Base-by-base conservation (phyloP, 1,140 invertebrate genomes). In the Drosophila trapezifrons region DNA sequence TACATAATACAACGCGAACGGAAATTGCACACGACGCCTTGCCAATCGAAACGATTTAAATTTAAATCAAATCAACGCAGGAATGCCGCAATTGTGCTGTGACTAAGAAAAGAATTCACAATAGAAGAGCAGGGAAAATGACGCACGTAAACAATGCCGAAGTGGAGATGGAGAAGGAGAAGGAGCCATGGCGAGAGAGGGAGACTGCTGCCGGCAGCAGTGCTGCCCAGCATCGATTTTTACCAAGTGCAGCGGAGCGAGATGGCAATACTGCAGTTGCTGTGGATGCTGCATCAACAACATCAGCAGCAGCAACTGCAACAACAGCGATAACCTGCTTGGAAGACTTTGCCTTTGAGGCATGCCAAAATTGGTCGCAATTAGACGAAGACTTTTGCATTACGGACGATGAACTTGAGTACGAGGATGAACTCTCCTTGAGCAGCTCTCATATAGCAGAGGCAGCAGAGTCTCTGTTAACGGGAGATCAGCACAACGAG, bases 81-180 rank as follows among this genome's bases (percentile, higher is more conserved):
- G 49, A 73, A 85, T 77, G 54, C 62, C 10, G 62, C 52, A 69
- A 37, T 57, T 49, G 45, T 42, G 27, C 22, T 38, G 74, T 74
- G 78, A 71, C 64, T 75, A 75, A 78, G 38, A 66, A 71, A 45
- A 63, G 22, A 66, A 51, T 63, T 29, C 29, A 13, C 37, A 66
- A 58, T 46, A 78, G 45, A 59, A 63, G 9, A 43, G 35, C 27
- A 42, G 7, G 5, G 17, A 49, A 75, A 64, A 90, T 89, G 85
- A 80, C 85, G 77, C 85, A 89, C 77, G 84, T 85, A 89, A 87
- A 87, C 85, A 89, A 84, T 71, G 80, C 60, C 47, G 20, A 51
- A 69, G 58, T 17, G 49, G 51, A 60, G 35, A 65, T 45, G 27
- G 49, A 40, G 42, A 29, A 54, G 45, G 47, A 80, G 69, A 57